phyloP scores from a whole-genome alignment of 2,797 vertebrate genomes.

The Podarcis siculus region DNA sequence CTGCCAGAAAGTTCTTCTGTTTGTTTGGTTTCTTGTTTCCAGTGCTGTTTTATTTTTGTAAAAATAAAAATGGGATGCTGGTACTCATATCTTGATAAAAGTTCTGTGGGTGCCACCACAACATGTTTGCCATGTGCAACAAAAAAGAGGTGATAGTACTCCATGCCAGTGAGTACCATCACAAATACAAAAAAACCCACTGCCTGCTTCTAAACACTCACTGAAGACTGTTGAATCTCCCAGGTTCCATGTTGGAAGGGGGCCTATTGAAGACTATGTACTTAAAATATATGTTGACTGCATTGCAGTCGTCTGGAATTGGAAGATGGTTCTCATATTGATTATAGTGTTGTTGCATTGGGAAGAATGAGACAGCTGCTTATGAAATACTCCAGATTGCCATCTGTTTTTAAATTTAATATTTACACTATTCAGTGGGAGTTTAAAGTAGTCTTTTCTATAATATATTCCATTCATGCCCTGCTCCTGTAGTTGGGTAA shows the following conservation, averaged over 20 bases:
- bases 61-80: no score
- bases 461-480: conserved; percentile 65
- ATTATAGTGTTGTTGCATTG: conserved; percentile 65
- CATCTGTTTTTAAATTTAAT: conserved; percentile 69
- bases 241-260: conserved; percentile 57
- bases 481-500: conserved; percentile 66
- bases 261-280: conserved; percentile 64
- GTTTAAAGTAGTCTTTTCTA: conserved; percentile 66
- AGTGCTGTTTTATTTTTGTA: no score
- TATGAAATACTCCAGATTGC: conserved; percentile 64
- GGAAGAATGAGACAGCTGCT: conserved; percentile 66
- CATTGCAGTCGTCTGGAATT: conserved; percentile 60
- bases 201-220: no score
- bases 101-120: no score
- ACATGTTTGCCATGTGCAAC: no score
- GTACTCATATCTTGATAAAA: no score
- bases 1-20: no score
- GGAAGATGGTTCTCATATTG: conserved; percentile 67
- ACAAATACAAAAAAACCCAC: no score
- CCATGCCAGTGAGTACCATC: no score
- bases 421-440: conserved; percentile 68
- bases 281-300: conserved; percentile 60
- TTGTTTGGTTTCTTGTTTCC: no score
- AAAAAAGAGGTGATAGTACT: no score
- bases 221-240: background rate